These are phyloP conservation scores for Uloborus diversus DNA, from an alignment of 1,140 invertebrate species.

Conservation along the genomic window DNA sequence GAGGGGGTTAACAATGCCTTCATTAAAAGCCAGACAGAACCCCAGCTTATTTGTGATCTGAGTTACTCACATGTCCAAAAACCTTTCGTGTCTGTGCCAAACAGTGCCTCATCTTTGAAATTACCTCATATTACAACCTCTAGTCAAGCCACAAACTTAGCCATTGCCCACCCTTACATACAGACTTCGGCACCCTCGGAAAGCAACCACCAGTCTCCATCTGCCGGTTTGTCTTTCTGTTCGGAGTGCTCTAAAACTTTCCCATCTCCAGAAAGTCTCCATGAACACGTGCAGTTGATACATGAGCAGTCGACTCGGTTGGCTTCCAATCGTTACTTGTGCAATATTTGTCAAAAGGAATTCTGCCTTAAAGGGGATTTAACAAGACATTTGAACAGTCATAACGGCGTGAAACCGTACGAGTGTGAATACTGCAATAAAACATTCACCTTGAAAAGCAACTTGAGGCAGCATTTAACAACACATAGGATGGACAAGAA, in stretches of 20 bases:
- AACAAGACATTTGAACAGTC: constrained; percentile 40
- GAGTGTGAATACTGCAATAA: constrained; percentile 46
- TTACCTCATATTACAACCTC: constrained; percentile 27
- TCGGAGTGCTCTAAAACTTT: constrained; percentile 52
- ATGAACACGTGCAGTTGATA: constrained; percentile 45
- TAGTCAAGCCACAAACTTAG: constrained; percentile 3
- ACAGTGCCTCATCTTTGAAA: constrained; percentile 25
- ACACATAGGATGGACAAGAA: constrained; percentile 32
- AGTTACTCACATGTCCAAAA: constrained; percentile 43
- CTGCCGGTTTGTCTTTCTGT: constrained; percentile 38
- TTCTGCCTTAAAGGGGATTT: constrained; percentile 48
- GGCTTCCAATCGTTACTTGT: constrained; percentile 37
- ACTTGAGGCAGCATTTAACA: constrained; percentile 40
- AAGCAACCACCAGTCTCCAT: constrained; percentile 39
- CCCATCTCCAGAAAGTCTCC: constrained; percentile 42
- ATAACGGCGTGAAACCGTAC: constrained; percentile 48
- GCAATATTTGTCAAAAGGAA: constrained; percentile 47
- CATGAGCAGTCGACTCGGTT: constrained; percentile 50
- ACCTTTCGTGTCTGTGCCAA: constrained; percentile 30
- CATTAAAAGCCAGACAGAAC: constrained; percentile 35
- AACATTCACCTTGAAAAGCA: constrained; percentile 49
- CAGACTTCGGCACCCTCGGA: constrained; percentile 39
- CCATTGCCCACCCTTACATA: constrained; percentile 34
- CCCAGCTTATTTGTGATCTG: constrained; percentile 46
- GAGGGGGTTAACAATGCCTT: neutral